Conservation (phyloP, 1,140 invertebrate genomes). For the Eupristina koningsbergeri region DNA sequence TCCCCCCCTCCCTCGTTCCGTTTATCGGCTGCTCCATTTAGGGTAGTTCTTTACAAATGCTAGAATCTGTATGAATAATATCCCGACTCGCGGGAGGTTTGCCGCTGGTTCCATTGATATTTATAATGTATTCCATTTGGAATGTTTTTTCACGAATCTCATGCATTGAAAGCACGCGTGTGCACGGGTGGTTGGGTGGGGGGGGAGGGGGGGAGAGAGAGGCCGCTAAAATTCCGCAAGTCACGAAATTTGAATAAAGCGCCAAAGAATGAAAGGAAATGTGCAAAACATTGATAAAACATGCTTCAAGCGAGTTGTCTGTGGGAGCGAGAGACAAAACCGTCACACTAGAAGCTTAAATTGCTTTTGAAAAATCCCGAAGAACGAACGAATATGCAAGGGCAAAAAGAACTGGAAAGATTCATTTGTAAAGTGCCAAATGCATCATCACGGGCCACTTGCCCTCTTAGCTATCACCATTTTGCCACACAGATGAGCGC, state of each 20-base stretch:
- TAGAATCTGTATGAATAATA: constrained; percentile 1
- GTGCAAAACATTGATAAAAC: constrained; percentile 49
- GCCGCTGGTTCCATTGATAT: background rate
- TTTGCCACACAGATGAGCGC: constrained; percentile 45
- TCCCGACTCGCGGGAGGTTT: background rate
- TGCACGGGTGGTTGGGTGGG: too few relatives aligned
- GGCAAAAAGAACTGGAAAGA: constrained; percentile 12
- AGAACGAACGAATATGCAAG: constrained; percentile 4
- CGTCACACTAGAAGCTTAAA: background rate
- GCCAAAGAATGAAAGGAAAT: constrained; percentile 16
- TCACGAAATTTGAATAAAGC: constrained; percentile 26
- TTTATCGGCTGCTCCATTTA: background rate
- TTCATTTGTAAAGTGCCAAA: constrained; percentile 51
- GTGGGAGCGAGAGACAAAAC: background rate
- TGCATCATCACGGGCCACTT: constrained; percentile 50
- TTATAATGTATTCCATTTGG: constrained; percentile 4
- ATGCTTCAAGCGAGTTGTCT: constrained; percentile 9
- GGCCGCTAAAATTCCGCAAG: constrained; percentile 33
- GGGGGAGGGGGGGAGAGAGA: background rate
- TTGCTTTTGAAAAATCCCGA: constrained; percentile 35
- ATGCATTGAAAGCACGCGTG: background rate
- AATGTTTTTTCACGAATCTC: constrained; percentile 1
- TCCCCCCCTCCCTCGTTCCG: background rate
- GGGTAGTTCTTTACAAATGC: background rate
- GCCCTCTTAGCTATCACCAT: constrained; percentile 39